These are phyloP conservation scores for Drosophila chauvacae DNA, from an alignment of 1,140 invertebrate genomes.

Conservation along the genomic window DNA sequence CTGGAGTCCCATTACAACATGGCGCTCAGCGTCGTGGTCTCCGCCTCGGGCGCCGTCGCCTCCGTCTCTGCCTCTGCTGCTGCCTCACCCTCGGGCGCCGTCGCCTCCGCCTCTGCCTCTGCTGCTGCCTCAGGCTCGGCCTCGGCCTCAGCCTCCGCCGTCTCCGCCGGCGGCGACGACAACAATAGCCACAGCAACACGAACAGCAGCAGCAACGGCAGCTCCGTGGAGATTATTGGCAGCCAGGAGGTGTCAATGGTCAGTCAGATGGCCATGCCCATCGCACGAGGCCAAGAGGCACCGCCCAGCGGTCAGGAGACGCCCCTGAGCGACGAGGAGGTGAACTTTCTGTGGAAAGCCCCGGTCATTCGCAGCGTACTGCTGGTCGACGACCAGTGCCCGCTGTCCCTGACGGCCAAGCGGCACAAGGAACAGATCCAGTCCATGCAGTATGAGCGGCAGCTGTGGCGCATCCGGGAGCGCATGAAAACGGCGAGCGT, in stretches of 20 bases:
- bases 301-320: slow-evolving; percentile 9
- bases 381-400: slow-evolving; percentile 40
- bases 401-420: slow-evolving; percentile 74
- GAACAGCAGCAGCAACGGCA: slow-evolving; percentile 41
- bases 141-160: slow-evolving; percentile 8
- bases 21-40: slow-evolving; percentile 12
- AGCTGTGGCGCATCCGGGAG: slow-evolving; percentile 76
- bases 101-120: slow-evolving; percentile 14
- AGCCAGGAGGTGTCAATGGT: slow-evolving; percentile 3
- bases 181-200: slow-evolving; percentile 38
- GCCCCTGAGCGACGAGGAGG: background rate
- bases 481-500: slow-evolving; percentile 99
- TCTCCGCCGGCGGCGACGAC: slow-evolving; percentile 14
- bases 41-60: slow-evolving; percentile 13
- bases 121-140: background rate
- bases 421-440: slow-evolving; percentile 73
- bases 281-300: background rate
- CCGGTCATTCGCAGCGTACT: background rate
- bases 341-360: background rate
- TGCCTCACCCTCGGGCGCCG: slow-evolving; percentile 9
- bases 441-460: slow-evolving; percentile 47
- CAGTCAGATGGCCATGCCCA: slow-evolving; percentile 5
- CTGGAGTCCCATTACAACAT: slow-evolving; percentile 62
- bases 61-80: slow-evolving; percentile 18
- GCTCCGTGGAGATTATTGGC: slow-evolving; percentile 25